A percentile compares a stretch with the other conserved stretches of the same genome.
Conservation (phyloP, 2,888 invertebrate species). For the Leptogaster cylindrica region DNA sequence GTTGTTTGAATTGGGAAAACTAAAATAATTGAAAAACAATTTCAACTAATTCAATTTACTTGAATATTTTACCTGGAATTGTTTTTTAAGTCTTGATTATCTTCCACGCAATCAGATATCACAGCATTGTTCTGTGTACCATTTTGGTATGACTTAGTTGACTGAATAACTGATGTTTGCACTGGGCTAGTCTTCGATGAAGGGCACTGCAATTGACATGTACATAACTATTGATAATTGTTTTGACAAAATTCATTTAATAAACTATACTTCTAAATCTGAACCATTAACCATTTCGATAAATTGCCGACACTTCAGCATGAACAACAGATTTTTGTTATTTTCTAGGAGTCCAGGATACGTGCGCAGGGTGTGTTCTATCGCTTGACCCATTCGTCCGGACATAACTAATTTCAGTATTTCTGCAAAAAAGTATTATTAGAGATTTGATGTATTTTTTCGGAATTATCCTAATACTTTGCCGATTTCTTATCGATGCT, state of each 20-base stretch:
- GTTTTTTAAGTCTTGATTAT: constrained; percentile 69
- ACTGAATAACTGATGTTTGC: constrained; percentile 83
- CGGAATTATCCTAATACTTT: constrained; percentile 75
- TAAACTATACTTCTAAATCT: constrained; percentile 73
- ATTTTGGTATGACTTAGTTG: constrained; percentile 67
- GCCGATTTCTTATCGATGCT: constrained; percentile 92
- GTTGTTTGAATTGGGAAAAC: constrained; percentile 17
- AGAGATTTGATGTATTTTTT: background rate
- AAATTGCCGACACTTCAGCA: constrained; percentile 97
- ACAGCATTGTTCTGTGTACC: constrained; percentile 56
- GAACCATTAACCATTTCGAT: constrained; percentile 97
- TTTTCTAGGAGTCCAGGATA: constrained; percentile 94
- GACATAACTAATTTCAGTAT: constrained; percentile 90
- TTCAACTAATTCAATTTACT: background rate
- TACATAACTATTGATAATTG: background rate
- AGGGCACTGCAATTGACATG: constrained; percentile 50
- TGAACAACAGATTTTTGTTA: constrained; percentile 90
- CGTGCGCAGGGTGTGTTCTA: constrained; percentile 84
- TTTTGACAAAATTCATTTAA: constrained; percentile 50
- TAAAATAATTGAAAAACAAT: background rate
- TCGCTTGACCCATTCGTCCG: constrained; percentile 95
- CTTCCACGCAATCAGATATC: constrained; percentile 57
- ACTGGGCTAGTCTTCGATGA: constrained; percentile 63
- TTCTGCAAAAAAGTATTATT: constrained; percentile 66
- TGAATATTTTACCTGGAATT: constrained; percentile 45